A percentile compares a stretch with the other conserved stretches of the same genome.
Evolutionary conservation across 2,888 invertebrate species (phyloP).

Genomic region (Morinoia aosen): DNA sequence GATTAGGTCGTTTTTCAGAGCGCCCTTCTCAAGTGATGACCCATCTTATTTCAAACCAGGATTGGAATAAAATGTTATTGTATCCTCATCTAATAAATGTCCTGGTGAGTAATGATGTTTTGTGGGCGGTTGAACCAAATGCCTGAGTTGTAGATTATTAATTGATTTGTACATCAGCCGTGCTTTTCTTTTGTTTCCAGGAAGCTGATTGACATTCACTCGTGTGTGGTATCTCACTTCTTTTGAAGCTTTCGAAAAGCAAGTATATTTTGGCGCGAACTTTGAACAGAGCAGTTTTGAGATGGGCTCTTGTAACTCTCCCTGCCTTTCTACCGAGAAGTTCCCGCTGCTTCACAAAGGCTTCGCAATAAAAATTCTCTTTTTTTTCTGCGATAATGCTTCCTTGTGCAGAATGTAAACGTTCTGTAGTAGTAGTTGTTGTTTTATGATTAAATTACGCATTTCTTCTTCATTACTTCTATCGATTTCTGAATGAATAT

Average conservation of each 20-base stretch:
- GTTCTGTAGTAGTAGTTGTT: not conserved
- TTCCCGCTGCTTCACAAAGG: not conserved
- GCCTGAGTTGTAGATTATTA: conserved; percentile 12
- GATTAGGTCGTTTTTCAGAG: conserved; percentile 39
- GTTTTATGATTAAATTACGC: not conserved
- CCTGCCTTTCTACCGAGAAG: not conserved
- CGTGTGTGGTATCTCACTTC: conserved; percentile 42
- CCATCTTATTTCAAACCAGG: conserved; percentile 48
- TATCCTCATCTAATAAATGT: conserved; percentile 45
- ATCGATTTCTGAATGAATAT: not conserved
- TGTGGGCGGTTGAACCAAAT: conserved; percentile 17
- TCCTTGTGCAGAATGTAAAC: not conserved
- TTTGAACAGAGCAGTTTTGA: not conserved
- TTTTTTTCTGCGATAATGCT: not conserved
- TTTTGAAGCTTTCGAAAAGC: conserved; percentile 35
- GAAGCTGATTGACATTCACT: conserved; percentile 13
- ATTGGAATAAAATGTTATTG: conserved; percentile 47
- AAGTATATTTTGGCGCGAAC: conserved; percentile 21
- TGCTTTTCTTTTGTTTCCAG: conserved; percentile 34
- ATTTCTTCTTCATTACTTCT: not conserved
- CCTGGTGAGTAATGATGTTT: conserved; percentile 42
- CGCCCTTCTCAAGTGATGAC: conserved; percentile 38
- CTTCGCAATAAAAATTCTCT: not conserved
- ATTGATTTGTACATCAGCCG: conserved; percentile 14
- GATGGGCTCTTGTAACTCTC: not conserved